These are phyloP conservation scores for Atta cephalotes DNA, from an alignment of 1,140 invertebrate species.

Conservation along the genomic window DNA sequence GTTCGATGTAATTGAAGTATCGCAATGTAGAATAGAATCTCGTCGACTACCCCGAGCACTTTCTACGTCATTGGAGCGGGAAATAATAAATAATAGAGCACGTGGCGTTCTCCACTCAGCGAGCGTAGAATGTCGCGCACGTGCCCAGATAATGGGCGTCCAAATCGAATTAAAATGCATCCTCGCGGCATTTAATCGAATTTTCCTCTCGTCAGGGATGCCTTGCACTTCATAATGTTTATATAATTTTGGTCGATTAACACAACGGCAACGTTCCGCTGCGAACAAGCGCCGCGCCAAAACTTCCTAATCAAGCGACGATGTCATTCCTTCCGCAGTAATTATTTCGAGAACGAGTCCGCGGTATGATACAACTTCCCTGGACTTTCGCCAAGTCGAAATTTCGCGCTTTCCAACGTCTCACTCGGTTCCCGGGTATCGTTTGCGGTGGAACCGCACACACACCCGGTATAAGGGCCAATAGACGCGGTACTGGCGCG, in stretches of 20 bases:
- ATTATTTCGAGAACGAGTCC: constrained; percentile 55
- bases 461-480: constrained; percentile 50
- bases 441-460: background rate
- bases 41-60: constrained; percentile 1
- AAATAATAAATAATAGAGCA: constrained; percentile 66
- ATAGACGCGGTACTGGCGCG: constrained; percentile 41
- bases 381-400: constrained; percentile 50
- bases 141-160: constrained; percentile 65
- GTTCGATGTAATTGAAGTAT: background rate
- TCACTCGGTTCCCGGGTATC: constrained; percentile 19
- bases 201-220: constrained; percentile 19
- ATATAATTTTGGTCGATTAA: constrained; percentile 45
- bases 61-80: constrained; percentile 15
- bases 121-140: constrained; percentile 68
- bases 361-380: constrained; percentile 49
- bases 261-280: constrained; percentile 11
- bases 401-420: constrained; percentile 51
- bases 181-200: constrained; percentile 29
- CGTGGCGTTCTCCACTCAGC: constrained; percentile 56
- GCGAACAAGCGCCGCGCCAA: constrained; percentile 23
- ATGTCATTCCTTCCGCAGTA: constrained; percentile 52
- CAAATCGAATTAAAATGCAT: constrained; percentile 59
- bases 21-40: background rate
- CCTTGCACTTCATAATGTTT: constrained; percentile 19
- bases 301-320: constrained; percentile 37